Percentiles rank a stretch among this genome's conserved stretches.
phyloP scores from a whole-genome alignment of 2,797 vertebrate genomes.

The Todus mexicanus region DNA sequence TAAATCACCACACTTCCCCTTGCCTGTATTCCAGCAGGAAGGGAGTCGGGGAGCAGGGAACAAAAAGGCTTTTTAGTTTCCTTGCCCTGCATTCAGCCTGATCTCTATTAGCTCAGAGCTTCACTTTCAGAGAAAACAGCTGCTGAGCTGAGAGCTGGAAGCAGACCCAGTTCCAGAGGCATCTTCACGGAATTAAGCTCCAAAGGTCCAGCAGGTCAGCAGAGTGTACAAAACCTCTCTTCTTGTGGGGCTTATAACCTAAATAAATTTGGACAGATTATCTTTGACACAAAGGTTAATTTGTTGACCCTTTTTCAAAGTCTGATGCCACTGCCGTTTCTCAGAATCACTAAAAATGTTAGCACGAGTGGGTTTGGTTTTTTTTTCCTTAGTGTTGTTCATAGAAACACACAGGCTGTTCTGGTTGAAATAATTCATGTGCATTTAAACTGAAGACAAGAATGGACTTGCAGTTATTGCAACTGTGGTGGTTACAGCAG shows the following conservation, averaged over 20 bases:
- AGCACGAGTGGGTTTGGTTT: neutral
- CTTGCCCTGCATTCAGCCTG: slow-evolving; percentile 52
- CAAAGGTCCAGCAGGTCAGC: slow-evolving; percentile 20
- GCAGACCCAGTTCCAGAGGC: slow-evolving; percentile 46
- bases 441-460: neutral
- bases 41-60: neutral
- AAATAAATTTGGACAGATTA: slow-evolving; percentile 52
- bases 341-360: neutral
- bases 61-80: slow-evolving; percentile 64
- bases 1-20: slow-evolving; percentile 38
- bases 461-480: neutral
- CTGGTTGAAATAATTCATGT: neutral
- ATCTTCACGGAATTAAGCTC: slow-evolving; percentile 29
- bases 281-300: slow-evolving; percentile 51
- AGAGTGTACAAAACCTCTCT: slow-evolving; percentile 44
- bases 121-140: slow-evolving; percentile 59
- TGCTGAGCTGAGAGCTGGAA: slow-evolving; percentile 51
- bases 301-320: slow-evolving; percentile 35
- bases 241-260: slow-evolving; percentile 26
- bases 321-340: neutral
- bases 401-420: neutral
- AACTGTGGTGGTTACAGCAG: neutral
- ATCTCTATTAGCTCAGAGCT: slow-evolving; percentile 51
- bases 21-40: slow-evolving; percentile 48
- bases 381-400: neutral